phyloP scores from a whole-genome alignment of 1,140 invertebrate species.

The Dysdera silvatica region DNA sequence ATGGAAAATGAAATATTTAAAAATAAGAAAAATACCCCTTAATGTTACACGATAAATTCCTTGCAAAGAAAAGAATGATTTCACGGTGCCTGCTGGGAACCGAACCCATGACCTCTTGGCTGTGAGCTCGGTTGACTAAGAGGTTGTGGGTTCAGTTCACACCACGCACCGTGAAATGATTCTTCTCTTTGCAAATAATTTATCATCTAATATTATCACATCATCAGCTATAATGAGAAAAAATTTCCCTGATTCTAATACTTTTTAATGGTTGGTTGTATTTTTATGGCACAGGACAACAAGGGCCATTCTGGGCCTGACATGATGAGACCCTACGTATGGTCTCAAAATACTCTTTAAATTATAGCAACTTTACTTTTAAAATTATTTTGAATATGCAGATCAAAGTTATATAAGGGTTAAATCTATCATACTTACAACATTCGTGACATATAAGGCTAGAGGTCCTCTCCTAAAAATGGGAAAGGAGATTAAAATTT shows the following conservation, averaged over 20 bases:
- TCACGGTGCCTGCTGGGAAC: not conserved
- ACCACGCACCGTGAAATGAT: no score
- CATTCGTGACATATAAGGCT: slow-evolving; percentile 69
- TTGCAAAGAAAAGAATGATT: not conserved
- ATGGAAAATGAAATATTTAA: slow-evolving; percentile 34
- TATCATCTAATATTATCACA: no score
- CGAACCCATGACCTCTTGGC: not conserved
- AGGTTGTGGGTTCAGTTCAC: no score
- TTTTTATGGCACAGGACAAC: no score
- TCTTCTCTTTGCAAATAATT: no score
- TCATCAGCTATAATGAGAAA: no score
- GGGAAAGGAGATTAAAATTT: not conserved
- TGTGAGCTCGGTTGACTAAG: not conserved
- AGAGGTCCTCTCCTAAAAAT: slow-evolving; percentile 60
- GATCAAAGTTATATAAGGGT: slow-evolving; percentile 16
- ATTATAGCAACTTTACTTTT: slow-evolving; percentile 5
- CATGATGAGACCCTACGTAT: no score
- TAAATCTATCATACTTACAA: slow-evolving; percentile 50
- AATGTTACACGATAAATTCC: not conserved
- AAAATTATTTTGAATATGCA: slow-evolving; percentile 2
- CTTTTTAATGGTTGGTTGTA: no score
- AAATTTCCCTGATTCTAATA: no score
- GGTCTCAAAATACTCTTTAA: no score
- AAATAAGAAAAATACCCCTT: not conserved
- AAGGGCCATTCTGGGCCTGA: no score